Evolutionary conservation across 2,113 vertebrate genomes (phyloP).

Genomic region (Aleadryas rufinucha): DNA sequence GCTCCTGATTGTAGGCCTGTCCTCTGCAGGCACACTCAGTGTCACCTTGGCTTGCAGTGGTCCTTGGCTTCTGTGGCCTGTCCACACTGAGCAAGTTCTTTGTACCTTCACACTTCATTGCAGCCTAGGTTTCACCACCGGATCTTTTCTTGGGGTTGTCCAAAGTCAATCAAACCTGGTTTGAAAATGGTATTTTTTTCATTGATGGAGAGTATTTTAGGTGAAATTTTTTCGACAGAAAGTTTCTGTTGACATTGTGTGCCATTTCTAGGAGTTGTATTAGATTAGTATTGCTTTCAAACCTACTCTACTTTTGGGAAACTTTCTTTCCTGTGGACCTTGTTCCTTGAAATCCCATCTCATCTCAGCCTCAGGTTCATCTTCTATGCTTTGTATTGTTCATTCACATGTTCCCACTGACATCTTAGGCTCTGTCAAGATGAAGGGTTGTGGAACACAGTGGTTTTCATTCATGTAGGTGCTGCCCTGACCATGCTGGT

Average conservation of each 20-base stretch:
- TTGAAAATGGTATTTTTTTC: not conserved
- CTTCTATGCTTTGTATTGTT: not conserved
- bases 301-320: not conserved
- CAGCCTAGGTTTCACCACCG: not conserved
- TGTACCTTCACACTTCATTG: not conserved
- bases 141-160: not conserved
- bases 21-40: rapidly evolving
- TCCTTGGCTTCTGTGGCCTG: not conserved
- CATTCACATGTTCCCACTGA: not conserved
- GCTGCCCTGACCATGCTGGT: not conserved
- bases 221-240: not conserved
- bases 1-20: not conserved
- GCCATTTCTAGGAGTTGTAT: not conserved
- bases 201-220: not conserved
- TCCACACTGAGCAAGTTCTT: not conserved
- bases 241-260: not conserved
- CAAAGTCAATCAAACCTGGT: not conserved
- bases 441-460: not conserved
- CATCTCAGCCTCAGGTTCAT: not conserved
- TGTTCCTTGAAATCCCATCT: not conserved
- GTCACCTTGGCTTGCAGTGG: not conserved
- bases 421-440: not conserved
- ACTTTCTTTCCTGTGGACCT: not conserved
- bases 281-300: not conserved
- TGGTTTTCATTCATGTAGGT: not conserved